Conservation (phyloP, 2,113 vertebrate genomes). For the Pygoscelis adeliae region DNA sequence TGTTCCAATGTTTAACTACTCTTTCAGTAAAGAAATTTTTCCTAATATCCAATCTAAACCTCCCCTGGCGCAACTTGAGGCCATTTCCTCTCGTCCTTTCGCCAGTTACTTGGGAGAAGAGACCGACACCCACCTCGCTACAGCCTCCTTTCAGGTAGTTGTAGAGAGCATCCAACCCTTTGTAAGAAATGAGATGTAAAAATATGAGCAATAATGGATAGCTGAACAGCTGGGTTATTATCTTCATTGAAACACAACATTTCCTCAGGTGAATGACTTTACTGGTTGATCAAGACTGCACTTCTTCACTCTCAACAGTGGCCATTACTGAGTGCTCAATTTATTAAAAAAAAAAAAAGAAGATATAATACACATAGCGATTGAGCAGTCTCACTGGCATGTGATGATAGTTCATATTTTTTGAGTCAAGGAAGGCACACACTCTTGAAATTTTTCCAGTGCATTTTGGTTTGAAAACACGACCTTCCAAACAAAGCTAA, state of each 20-base stretch:
- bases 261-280: not conserved
- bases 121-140: no score
- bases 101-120: no score
- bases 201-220: not conserved
- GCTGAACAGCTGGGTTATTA: not conserved
- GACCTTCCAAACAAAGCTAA: not conserved
- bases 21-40: no score
- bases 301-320: not conserved
- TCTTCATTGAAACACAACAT: not conserved
- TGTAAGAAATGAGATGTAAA: not conserved
- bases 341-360: not conserved
- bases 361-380: not conserved
- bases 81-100: no score
- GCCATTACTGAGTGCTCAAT: not conserved
- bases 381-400: not conserved
- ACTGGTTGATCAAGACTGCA: not conserved
- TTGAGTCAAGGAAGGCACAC: not conserved
- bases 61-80: no score
- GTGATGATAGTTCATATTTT: not conserved
- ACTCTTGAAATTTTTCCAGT: not conserved
- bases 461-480: not conserved
- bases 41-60: no score
- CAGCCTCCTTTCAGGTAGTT: no score
- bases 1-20: no score
- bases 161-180: not conserved